Base-by-base conservation (phyloP, 2,797 vertebrate genomes). In the Neosilurus mollespiculum region DNA sequence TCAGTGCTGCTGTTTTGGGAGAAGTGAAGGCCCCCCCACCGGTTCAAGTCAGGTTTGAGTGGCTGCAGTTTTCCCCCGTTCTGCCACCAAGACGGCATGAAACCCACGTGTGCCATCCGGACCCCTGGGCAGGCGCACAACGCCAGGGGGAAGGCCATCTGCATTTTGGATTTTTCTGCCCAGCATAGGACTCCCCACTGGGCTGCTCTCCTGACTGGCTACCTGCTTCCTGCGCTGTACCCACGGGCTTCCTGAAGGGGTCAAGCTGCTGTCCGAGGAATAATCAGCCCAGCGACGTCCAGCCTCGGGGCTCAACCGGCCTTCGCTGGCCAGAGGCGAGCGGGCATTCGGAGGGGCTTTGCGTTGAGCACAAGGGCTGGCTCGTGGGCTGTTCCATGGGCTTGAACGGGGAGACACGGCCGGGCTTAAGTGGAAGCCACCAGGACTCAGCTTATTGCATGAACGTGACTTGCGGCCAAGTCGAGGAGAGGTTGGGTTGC, bases 221-320 rank as follows among this genome's bases (percentile, higher is more conserved):
- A 96, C 97, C 88, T 97, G 98, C 87, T 95, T 93, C 77, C 98
- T 94, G 20, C 98, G 94, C 87, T 96, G 98, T 0, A 98, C 97
- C 98, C 98, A 99, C 0, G 98, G 98, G 86, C 98, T 99, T 24
- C 96, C 95, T 0, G 95, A 98, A 2, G 98, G 98, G 0, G 98
- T 99, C 86, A 94, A 89, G 82, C 98, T 99, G 90, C 98, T 99
- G 87, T 99, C 98, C 0, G 97, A 99, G n/a, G 98, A 99, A 89
- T 98, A 98, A 93, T 99, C 98, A 1, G 89, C 93, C 89, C 94
- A 95, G 78, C 95, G 96, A 37, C 93, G 96, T 0, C 96, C 97
- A 0, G 94, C 37, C 83, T 94, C 95, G 0, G 92, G 89, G 81
- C 95, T 96, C 53, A 94, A 91, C 37, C 94, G 92, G 54, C 94